Percentiles rank a stretch among this genome's conserved stretches.
Evolutionary conservation across 1,140 invertebrate species (phyloP).

Genomic region (Orussus abietinus): DNA sequence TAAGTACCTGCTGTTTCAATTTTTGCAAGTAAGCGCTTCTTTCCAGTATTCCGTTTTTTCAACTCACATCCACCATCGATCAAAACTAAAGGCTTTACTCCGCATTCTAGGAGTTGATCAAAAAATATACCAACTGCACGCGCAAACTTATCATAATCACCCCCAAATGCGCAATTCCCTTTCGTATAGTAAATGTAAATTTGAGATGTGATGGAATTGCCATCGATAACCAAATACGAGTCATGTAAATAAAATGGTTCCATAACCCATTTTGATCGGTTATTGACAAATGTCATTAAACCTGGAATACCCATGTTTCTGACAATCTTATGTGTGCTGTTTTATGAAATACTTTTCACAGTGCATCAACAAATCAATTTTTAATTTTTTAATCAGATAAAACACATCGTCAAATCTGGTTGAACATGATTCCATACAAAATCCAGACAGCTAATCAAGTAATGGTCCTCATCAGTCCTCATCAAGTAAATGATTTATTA

Average conservation of each 20-base stretch:
- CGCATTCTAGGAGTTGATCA: slow-evolving; percentile 65
- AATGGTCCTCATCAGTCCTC: too few relatives aligned
- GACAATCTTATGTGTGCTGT: slow-evolving; percentile 7
- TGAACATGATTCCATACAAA: too few relatives aligned
- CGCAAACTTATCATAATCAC: slow-evolving; percentile 79
- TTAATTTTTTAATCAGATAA: too few relatives aligned
- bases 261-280: slow-evolving; percentile 63
- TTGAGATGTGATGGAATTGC: slow-evolving; percentile 71
- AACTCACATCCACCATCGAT: slow-evolving; percentile 79
- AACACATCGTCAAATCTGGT: too few relatives aligned
- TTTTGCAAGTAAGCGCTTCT: slow-evolving; percentile 61
- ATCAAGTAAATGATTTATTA: too few relatives aligned
- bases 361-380: too few relatives aligned
- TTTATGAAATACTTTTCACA: too few relatives aligned
- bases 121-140: slow-evolving; percentile 67
- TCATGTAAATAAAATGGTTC: slow-evolving; percentile 64
- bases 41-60: slow-evolving; percentile 70
- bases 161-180: slow-evolving; percentile 72
- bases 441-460: too few relatives aligned
- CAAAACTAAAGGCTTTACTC: slow-evolving; percentile 71
- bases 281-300: slow-evolving; percentile 74
- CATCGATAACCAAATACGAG: slow-evolving; percentile 75
- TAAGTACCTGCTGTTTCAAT: slow-evolving; percentile 52
- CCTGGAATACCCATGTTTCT: slow-evolving; percentile 74
- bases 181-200: slow-evolving; percentile 64